phyloP scores from a whole-genome alignment of 2,888 invertebrate genomes.

The Trachelus stipa region DNA sequence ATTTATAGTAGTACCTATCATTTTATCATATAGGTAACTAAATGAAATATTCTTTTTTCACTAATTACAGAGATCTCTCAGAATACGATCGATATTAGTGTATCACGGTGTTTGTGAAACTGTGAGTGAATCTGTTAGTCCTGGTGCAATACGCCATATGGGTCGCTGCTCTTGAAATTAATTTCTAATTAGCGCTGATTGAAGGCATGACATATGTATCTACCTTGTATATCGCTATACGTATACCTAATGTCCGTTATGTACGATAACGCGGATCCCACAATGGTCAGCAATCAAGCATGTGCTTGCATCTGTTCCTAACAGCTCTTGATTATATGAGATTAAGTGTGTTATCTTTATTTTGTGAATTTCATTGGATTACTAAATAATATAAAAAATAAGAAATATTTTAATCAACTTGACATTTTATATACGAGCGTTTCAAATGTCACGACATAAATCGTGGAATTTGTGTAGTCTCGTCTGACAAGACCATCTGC shows the following conservation, averaged over 20 bases:
- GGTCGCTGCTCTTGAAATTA: constrained; percentile 3
- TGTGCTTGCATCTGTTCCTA: background rate
- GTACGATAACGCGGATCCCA: background rate
- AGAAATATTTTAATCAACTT: background rate
- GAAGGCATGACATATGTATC: constrained; percentile 7
- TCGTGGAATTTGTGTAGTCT: background rate
- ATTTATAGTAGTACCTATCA: background rate
- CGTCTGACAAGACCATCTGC: background rate
- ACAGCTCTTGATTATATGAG: background rate
- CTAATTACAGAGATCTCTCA: background rate
- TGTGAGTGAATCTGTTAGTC: background rate
- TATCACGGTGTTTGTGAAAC: background rate
- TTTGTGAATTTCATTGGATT: background rate
- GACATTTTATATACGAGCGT: background rate
- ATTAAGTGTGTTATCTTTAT: background rate
- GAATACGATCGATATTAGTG: background rate
- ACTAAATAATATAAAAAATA: background rate
- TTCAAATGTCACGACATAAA: background rate
- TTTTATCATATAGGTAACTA: background rate
- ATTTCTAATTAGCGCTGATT: constrained; percentile 16
- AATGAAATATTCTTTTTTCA: background rate
- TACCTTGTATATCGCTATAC: background rate
- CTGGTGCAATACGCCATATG: background rate
- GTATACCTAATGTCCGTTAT: background rate
- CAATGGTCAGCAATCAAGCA: background rate